Conservation (phyloP, 2,888 invertebrate genomes). For the Lithophane socia region DNA sequence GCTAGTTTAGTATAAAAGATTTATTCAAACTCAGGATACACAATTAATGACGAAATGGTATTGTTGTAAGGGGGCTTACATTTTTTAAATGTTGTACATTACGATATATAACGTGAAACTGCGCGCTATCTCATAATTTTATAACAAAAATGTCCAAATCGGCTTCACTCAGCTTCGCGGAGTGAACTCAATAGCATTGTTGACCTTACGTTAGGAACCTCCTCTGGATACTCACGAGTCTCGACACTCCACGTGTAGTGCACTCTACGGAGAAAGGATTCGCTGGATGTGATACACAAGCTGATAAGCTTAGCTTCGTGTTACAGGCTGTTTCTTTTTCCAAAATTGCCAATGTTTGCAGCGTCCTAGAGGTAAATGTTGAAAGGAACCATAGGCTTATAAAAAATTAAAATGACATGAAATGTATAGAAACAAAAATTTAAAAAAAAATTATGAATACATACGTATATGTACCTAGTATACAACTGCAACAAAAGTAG, state of each 20-base stretch:
- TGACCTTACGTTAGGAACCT: slow-evolving; percentile 20
- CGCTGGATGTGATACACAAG: slow-evolving; percentile 11
- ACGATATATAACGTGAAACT: too few species aligned
- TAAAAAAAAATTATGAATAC: too few species aligned
- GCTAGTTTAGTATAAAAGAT: too few species aligned
- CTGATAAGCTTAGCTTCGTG: neutral
- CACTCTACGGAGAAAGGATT: slow-evolving; percentile 22
- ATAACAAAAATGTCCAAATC: neutral
- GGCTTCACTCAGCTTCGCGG: neutral
- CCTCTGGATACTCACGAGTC: neutral
- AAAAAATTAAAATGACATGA: neutral
- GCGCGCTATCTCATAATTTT: neutral
- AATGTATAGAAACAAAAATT: neutral
- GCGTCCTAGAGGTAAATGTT: neutral
- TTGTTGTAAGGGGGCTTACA: too few species aligned
- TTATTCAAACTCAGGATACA: too few species aligned
- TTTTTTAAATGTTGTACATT: too few species aligned
- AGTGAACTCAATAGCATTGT: slow-evolving; percentile 40
- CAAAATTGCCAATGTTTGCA: too few species aligned
- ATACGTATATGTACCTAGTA: too few species aligned
- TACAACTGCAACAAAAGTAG: too few species aligned
- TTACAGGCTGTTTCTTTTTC: neutral
- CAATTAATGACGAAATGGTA: too few species aligned
- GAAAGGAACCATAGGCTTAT: neutral
- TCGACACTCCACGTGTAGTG: slow-evolving; percentile 24